A percentile compares a stretch with the other conserved stretches of the same genome.
Conservation (phyloP, 2,888 invertebrate genomes). For the Drosophila testacea region DNA sequence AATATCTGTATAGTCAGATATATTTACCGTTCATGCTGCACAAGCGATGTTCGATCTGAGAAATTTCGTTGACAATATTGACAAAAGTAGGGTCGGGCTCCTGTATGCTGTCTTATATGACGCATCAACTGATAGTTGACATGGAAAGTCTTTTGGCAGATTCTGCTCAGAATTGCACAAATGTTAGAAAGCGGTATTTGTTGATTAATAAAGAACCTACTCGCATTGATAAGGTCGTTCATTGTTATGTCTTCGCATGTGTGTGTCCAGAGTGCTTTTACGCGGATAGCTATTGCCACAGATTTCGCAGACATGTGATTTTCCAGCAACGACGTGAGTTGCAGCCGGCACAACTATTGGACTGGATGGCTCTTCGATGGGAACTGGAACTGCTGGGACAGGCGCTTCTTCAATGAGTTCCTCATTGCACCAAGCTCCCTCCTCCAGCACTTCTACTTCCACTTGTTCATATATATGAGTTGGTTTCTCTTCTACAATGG, state of each 20-base stretch:
- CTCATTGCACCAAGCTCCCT: constrained; percentile 59
- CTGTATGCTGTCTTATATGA: constrained; percentile 84
- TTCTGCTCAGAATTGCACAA: constrained; percentile 56
- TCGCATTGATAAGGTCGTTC: constrained; percentile 84
- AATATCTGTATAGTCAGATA: background rate
- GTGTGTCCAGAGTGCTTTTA: constrained; percentile 83
- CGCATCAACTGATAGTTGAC: constrained; percentile 84
- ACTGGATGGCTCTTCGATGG: constrained; percentile 12
- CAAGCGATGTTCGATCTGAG: constrained; percentile 83
- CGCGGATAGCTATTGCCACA: constrained; percentile 84
- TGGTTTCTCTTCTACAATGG: background rate
- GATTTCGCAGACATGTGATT: constrained; percentile 81
- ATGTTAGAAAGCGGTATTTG: background rate
- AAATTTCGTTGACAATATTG: constrained; percentile 83
- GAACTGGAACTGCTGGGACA: background rate
- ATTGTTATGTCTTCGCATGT: constrained; percentile 84
- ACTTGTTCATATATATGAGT: constrained; percentile 49
- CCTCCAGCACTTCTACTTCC: constrained; percentile 63
- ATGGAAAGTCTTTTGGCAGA: constrained; percentile 83
- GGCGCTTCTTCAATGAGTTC: constrained; percentile 53
- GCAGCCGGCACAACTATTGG: constrained; percentile 6
- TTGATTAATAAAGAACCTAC: constrained; percentile 62
- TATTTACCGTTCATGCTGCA: constrained; percentile 84
- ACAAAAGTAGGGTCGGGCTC: constrained; percentile 83
- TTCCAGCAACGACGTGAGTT: constrained; percentile 5